Base-by-base conservation (phyloP, 2,113 vertebrate species). In the Cyprinodon brontotheroides region DNA sequence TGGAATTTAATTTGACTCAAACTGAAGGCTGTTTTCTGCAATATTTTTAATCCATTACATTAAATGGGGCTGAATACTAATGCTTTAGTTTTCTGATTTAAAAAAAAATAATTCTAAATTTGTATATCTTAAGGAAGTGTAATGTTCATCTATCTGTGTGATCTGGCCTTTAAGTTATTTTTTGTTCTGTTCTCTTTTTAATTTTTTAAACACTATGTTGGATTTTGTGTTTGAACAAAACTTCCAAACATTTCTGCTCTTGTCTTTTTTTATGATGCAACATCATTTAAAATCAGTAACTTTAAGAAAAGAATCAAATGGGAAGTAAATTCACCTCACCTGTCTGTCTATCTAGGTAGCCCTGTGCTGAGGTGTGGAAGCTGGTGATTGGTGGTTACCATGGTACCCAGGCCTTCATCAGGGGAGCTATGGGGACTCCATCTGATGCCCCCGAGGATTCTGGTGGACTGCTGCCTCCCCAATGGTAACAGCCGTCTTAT, bases 381-480 rank as follows among this genome's bases (percentile, higher is more conserved):
- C 47, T 65, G 75, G 43, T 79, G 74, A 68, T 74, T 73, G 84
- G 71, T 76, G 60, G 77, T 80, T 78, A 70, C 70, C 85, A 95
- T 95, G 95, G 93, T 70, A 0, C 94, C 95, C n/a, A 88, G 94
- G 20, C 95, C 95, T 0, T 95, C 94, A 0, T 95, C 95, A 29
- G 94, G 94, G 61, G 95, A 95, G 71, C 83, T 95, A 76, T 95
- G 94, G 95, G 95, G 95, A 1, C 93, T 95, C 13, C 95, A 95
- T 65, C 88, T 95, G 77, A 95, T 95, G 95, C 95, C 94, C 80
- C 95, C 95, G 0, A 91, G 93, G 41, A 95, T 95, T 87, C 90
- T 93, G 88, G 95, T 95, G 87, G 95, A 95, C 80, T 95, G 95
- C 84, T 95, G 94, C 77, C 88, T 95, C 12, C 95, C 95, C 75